phyloP scores from a whole-genome alignment of 2,797 vertebrate genomes.

The Molossus alvarezi region DNA sequence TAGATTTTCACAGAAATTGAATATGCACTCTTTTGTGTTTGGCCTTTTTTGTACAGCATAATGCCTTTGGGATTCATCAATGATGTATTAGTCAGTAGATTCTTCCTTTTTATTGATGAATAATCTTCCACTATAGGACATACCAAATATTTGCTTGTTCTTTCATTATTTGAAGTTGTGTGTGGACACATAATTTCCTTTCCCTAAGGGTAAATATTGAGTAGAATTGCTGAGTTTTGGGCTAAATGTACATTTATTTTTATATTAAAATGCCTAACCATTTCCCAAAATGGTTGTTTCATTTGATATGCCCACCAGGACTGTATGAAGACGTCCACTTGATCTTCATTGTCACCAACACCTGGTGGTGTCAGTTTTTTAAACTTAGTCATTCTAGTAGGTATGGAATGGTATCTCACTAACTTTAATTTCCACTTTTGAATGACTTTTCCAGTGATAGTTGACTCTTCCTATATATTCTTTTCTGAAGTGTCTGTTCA shows the following conservation, averaged over 20 bases:
- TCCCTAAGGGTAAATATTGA: neutral
- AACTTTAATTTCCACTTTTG: slow-evolving; percentile 51
- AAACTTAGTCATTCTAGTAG: neutral
- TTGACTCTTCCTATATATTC: neutral
- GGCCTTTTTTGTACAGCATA: neutral
- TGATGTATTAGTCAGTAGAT: neutral
- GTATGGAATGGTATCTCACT: neutral
- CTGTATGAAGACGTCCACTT: neutral
- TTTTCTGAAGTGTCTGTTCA: neutral
- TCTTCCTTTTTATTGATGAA: neutral
- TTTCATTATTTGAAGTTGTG: slow-evolving; percentile 52
- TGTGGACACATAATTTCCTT: neutral
- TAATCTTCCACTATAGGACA: neutral
- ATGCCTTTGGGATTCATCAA: neutral
- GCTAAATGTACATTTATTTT: neutral
- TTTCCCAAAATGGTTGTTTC: slow-evolving; percentile 11
- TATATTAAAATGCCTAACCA: neutral
- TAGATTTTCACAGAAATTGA: neutral
- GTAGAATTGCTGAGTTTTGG: neutral
- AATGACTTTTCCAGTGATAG: neutral
- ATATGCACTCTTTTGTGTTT: neutral
- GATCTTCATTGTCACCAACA: neutral
- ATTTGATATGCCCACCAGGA: neutral
- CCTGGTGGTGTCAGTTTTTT: neutral
- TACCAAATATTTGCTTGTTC: neutral